Evolutionary conservation across 2,113 vertebrate genomes (phyloP).

Genomic region (Xenopus laevis): DNA sequence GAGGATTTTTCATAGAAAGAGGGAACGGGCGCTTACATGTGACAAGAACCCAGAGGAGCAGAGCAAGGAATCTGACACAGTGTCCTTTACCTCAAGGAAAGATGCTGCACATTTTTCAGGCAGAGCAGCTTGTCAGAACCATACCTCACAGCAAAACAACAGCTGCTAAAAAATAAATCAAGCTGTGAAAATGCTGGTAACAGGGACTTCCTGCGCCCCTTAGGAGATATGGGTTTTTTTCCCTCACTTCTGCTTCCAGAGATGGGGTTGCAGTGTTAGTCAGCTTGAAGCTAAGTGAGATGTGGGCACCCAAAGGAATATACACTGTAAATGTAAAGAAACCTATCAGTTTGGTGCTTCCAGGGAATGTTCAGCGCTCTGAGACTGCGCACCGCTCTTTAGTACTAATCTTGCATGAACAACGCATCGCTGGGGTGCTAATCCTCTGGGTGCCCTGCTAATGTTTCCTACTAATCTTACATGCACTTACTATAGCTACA

Average conservation of each 20-base stretch:
- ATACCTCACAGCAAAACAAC: constrained; percentile 40
- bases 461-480: constrained; percentile 20
- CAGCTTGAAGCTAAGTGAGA: constrained; percentile 35
- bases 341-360: constrained; percentile 2
- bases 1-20: neutral
- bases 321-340: constrained; percentile 38
- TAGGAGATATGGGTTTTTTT: constrained; percentile 32
- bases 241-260: constrained; percentile 37
- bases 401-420: constrained; percentile 21
- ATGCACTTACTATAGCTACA: neutral
- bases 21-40: neutral
- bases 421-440: neutral
- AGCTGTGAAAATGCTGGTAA: constrained; percentile 40
- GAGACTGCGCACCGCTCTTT: constrained; percentile 22
- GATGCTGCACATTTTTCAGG: constrained; percentile 28
- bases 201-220: constrained; percentile 35
- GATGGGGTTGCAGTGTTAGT: constrained; percentile 33
- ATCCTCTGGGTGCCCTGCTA: constrained; percentile 26
- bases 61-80: constrained; percentile 9
- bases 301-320: constrained; percentile 28
- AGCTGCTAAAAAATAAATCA: constrained; percentile 44
- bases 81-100: constrained; percentile 26
- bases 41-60: constrained; percentile 14
- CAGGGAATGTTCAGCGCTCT: constrained; percentile 1
- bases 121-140: constrained; percentile 33